phyloP scores from a whole-genome alignment of 2,797 vertebrate species.

The Pagetopsis macropterus region DNA sequence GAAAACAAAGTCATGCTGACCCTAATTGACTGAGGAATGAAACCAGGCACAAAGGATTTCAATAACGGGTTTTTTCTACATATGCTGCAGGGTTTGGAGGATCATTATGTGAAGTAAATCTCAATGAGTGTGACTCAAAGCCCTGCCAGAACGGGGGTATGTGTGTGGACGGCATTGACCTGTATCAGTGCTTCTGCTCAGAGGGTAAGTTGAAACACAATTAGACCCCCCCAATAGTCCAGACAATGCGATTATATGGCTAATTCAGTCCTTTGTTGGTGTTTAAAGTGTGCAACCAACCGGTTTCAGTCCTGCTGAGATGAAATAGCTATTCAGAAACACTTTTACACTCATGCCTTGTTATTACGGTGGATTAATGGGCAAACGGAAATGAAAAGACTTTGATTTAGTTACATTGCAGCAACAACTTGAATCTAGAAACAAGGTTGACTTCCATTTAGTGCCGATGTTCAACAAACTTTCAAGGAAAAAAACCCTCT shows the following conservation, averaged over 20 bases:
- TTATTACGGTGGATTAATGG: conserved; percentile 1
- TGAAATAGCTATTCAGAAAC: conserved; percentile 30
- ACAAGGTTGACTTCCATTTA: background rate
- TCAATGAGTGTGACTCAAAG: conserved; percentile 81
- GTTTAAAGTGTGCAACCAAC: conserved; percentile 25
- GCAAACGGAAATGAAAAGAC: conserved; percentile 13
- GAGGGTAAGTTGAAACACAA: conserved; percentile 73
- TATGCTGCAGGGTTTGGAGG: conserved; percentile 80
- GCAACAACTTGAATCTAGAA: background rate
- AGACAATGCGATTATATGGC: conserved; percentile 28
- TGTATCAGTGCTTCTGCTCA: conserved; percentile 82
- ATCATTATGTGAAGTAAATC: conserved; percentile 83
- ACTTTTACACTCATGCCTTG: conserved; percentile 5
- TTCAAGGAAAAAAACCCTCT: background rate
- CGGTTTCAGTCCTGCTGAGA: conserved; percentile 12
- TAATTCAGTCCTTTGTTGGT: conserved; percentile 38
- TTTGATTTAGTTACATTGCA: conserved; percentile 5
- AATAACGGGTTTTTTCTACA: conserved; percentile 49
- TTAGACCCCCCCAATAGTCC: background rate
- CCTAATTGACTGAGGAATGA: conserved; percentile 80
- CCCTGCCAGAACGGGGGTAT: conserved; percentile 82
- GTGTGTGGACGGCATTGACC: conserved; percentile 75
- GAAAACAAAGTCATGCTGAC: conserved; percentile 82
- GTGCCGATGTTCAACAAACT: background rate
- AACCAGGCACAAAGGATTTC: conserved; percentile 64